Evolutionary conservation across 2,888 invertebrate genomes (phyloP).

Genomic region (Artemia sinica): DNA sequence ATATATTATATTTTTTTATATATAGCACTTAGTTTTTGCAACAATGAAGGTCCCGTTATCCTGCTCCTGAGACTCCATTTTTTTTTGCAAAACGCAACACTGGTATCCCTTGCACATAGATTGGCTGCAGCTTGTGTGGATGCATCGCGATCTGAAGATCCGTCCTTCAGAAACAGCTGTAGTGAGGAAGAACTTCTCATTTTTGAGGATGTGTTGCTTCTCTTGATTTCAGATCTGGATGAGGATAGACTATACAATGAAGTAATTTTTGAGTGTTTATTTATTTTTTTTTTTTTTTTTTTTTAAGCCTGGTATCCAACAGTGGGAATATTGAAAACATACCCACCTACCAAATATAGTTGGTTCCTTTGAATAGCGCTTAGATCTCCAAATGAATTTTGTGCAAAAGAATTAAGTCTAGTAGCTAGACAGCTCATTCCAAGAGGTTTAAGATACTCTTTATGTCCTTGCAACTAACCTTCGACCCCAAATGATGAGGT

Average conservation of each 20-base stretch:
- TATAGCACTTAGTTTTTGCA: background rate
- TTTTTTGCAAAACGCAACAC: background rate
- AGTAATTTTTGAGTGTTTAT: background rate
- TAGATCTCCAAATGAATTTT: too few species aligned
- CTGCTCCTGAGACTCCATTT: background rate
- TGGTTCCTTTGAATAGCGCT: too few species aligned
- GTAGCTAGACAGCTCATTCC: too few species aligned
- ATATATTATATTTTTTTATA: background rate
- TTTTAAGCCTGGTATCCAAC: background rate
- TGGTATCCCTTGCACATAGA: background rate
- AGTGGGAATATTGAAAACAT: too few species aligned
- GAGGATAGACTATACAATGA: background rate
- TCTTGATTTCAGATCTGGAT: background rate
- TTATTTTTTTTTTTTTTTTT: background rate
- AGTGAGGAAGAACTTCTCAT: slow-evolving; percentile 9
- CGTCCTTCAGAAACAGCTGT: background rate
- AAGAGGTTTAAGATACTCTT: too few species aligned
- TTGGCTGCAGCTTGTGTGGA: background rate
- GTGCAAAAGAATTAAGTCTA: too few species aligned
- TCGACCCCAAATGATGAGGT: too few species aligned
- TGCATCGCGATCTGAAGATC: background rate
- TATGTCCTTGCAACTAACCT: too few species aligned
- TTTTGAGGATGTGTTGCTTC: slow-evolving; percentile 5
- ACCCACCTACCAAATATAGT: too few species aligned
- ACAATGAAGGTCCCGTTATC: background rate